Conservation (phyloP, 1,140 invertebrate species). For the Limonius californicus region DNA sequence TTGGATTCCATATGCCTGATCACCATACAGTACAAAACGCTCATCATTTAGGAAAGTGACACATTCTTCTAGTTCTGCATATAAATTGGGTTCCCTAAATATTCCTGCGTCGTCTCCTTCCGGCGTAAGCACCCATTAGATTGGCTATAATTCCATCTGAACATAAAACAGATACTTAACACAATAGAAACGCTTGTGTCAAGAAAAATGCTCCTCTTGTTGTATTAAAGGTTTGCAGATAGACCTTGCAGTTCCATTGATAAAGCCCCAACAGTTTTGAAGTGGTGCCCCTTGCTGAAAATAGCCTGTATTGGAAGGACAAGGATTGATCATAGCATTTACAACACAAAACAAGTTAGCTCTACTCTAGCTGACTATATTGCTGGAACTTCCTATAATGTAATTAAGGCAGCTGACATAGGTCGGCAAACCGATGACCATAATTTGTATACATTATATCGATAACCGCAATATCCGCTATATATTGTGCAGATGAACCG, state of each 20-base stretch:
- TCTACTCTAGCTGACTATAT: conserved; percentile 16
- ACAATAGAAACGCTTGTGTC: conserved; percentile 25
- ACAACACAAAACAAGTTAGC: not conserved
- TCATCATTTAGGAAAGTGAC: no score
- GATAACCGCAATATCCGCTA: conserved; percentile 18
- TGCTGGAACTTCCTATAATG: conserved; percentile 14
- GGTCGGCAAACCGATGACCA: conserved; percentile 19
- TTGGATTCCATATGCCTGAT: no score
- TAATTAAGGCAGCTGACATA: conserved; percentile 21
- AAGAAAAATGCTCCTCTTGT: conserved; percentile 33
- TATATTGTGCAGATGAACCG: conserved; percentile 11
- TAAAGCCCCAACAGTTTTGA: conserved; percentile 21
- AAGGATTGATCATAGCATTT: not conserved
- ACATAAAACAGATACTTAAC: no score
- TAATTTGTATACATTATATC: conserved; percentile 17
- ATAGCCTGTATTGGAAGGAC: not conserved
- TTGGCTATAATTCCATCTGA: conserved; percentile 27
- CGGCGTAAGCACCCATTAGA: conserved; percentile 23
- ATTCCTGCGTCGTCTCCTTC: no score
- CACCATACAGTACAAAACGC: no score
- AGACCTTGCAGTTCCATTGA: conserved; percentile 27
- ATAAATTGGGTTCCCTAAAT: no score
- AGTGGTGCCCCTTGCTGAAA: not conserved
- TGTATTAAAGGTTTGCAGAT: no score
- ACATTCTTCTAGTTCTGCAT: no score